Evolutionary conservation across 2,888 invertebrate genomes (phyloP).

Genomic region (Drosophila antonietae): DNA sequence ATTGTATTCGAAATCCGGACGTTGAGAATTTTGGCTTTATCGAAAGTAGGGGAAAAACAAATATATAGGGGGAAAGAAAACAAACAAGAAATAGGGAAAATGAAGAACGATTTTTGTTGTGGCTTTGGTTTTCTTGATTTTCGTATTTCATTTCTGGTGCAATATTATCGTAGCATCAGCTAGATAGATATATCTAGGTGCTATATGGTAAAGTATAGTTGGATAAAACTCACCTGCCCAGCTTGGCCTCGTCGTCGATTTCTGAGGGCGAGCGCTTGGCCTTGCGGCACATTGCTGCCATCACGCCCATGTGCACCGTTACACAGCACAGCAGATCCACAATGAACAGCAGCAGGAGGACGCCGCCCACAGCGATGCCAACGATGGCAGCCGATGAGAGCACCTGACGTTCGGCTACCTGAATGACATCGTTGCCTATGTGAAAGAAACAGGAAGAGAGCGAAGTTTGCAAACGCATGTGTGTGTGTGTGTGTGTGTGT

Average conservation of each 20-base stretch:
- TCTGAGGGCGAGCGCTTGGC: constrained; percentile 84
- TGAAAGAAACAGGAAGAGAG: not conserved
- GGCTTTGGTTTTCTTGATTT: not conserved
- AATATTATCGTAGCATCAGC: constrained; percentile 72
- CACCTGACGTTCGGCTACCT: constrained; percentile 81
- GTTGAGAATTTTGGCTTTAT: constrained; percentile 64
- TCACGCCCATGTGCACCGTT: constrained; percentile 87
- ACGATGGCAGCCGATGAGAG: constrained; percentile 89
- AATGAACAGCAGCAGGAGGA: constrained; percentile 91
- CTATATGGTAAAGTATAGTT: too few species aligned
- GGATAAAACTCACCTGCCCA: constrained; percentile 89
- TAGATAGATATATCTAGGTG: not conserved
- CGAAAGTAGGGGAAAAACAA: constrained; percentile 42
- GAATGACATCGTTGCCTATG: constrained; percentile 83
- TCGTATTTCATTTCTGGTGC: constrained; percentile 74
- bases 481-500: not conserved
- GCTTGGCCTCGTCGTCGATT: constrained; percentile 92
- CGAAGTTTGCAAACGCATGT: not conserved
- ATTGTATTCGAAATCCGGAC: constrained; percentile 80
- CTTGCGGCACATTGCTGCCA: constrained; percentile 88
- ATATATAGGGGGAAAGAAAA: constrained; percentile 31
- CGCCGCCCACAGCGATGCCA: constrained; percentile 92
- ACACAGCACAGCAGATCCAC: constrained; percentile 94
- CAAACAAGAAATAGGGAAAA: constrained; percentile 7
- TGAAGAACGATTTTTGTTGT: constrained; percentile 30